These are phyloP conservation scores for Philaethria dido DNA, from an alignment of 2,888 invertebrate genomes.

Conservation along the genomic window DNA sequence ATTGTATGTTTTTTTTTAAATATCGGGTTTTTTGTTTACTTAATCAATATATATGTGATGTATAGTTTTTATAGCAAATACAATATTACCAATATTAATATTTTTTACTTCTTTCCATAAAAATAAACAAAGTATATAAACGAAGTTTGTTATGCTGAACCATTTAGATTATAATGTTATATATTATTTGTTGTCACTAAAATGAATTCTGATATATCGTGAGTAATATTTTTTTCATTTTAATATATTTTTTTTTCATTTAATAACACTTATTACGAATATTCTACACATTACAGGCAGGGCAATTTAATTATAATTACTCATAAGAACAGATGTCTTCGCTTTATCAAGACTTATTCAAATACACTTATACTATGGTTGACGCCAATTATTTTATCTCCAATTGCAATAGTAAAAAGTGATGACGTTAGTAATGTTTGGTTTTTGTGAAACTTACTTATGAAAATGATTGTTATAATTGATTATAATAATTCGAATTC, in stretches of 20 bases:
- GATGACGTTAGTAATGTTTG: slow-evolving; percentile 62
- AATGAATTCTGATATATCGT: neutral
- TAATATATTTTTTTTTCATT: neutral
- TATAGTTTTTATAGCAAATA: no score
- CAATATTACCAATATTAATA: no score
- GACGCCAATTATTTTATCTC: slow-evolving; percentile 60
- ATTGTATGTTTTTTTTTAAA: no score
- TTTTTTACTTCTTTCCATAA: no score
- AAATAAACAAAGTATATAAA: no score
- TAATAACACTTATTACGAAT: neutral
- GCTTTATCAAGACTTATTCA: slow-evolving; percentile 63
- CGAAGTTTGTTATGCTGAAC: neutral
- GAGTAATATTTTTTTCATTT: neutral
- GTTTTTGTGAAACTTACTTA: no score
- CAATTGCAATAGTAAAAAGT: slow-evolving; percentile 55
- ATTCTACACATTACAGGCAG: slow-evolving; percentile 55
- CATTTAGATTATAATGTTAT: slow-evolving; percentile 2
- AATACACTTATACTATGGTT: slow-evolving; percentile 55
- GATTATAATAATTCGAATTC: no score
- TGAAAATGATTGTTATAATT: no score
- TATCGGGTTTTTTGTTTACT: no score
- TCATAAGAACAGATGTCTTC: slow-evolving; percentile 51
- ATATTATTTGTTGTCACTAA: neutral
- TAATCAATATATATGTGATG: no score
- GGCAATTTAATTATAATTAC: slow-evolving; percentile 61